Conservation (phyloP, 2,888 invertebrate species). For the Agrotis puta region DNA sequence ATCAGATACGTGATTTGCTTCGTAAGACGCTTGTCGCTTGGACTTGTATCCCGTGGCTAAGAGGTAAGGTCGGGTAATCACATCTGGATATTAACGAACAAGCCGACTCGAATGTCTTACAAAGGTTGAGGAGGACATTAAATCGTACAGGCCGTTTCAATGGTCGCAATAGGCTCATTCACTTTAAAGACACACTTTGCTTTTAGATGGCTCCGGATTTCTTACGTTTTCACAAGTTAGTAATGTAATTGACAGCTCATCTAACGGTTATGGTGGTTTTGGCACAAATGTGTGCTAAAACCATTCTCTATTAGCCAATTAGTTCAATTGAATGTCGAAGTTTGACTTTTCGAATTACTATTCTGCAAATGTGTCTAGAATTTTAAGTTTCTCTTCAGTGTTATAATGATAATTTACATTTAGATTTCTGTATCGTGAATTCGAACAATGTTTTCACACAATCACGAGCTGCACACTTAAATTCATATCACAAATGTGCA, state of each 20-base stretch:
- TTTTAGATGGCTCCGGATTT: slow-evolving; percentile 37
- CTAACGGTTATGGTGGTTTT: slow-evolving; percentile 20
- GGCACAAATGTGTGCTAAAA: slow-evolving; percentile 13
- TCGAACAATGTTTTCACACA: slow-evolving; percentile 43
- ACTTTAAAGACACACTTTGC: slow-evolving; percentile 50
- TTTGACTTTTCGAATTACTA: background rate
- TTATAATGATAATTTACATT: slow-evolving; percentile 25
- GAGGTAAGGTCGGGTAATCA: slow-evolving; percentile 41
- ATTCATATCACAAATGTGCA: slow-evolving; percentile 54
- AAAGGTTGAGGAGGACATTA: slow-evolving; percentile 47
- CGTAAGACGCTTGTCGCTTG: too few species aligned
- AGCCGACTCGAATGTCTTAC: slow-evolving; percentile 51
- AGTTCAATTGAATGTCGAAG: slow-evolving; percentile 1
- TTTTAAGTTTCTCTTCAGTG: background rate
- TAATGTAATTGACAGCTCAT: slow-evolving; percentile 53
- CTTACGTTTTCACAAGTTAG: slow-evolving; percentile 39
- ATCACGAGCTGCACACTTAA: slow-evolving; percentile 47
- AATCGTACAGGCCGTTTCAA: slow-evolving; percentile 39
- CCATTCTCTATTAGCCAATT: background rate
- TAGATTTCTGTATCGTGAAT: slow-evolving; percentile 1
- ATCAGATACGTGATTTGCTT: too few species aligned
- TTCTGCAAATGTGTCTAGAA: background rate
- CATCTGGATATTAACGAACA: slow-evolving; percentile 54
- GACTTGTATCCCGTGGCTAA: background rate
- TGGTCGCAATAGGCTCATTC: slow-evolving; percentile 49